Percentiles rank a stretch among this genome's conserved stretches.
Evolutionary conservation across 2,113 vertebrate genomes (phyloP).

Genomic region (Eidolon helvum): DNA sequence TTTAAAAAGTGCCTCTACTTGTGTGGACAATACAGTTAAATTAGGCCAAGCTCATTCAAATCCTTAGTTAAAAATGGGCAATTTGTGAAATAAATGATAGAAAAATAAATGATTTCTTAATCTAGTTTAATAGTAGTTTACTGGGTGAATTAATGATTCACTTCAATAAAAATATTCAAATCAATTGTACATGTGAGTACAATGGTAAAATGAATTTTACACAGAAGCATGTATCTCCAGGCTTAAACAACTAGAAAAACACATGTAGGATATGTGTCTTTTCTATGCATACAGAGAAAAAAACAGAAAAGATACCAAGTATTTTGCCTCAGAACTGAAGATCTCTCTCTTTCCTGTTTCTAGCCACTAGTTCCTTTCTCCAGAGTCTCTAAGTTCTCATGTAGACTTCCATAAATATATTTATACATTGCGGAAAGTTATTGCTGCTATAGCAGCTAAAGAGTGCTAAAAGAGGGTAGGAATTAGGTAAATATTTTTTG

Average conservation of each 20-base stretch:
- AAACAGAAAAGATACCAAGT: not conserved
- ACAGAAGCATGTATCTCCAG: not conserved
- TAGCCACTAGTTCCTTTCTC: not conserved
- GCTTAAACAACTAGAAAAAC: not conserved
- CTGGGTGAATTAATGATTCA: not conserved
- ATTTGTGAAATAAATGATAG: constrained; percentile 14
- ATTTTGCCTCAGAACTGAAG: not conserved
- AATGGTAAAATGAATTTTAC: constrained; percentile 1
- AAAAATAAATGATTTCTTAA: not conserved
- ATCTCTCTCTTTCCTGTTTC: not conserved
- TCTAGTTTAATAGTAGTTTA: constrained; percentile 8
- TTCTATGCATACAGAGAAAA: not conserved
- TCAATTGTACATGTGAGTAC: not conserved
- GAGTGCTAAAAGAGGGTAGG: not conserved
- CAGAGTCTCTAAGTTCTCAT: not conserved
- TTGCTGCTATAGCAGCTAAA: not conserved
- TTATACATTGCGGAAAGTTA: not conserved
- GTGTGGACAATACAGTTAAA: not conserved
- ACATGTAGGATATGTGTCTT: not conserved
- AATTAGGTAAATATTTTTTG: not conserved
- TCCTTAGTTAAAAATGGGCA: not conserved
- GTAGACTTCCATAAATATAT: not conserved
- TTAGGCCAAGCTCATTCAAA: not conserved
- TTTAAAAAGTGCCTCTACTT: not conserved
- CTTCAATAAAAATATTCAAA: not conserved